Evolutionary conservation across 2,797 vertebrate genomes (phyloP).

Genomic region (Fistularia commersonii): DNA sequence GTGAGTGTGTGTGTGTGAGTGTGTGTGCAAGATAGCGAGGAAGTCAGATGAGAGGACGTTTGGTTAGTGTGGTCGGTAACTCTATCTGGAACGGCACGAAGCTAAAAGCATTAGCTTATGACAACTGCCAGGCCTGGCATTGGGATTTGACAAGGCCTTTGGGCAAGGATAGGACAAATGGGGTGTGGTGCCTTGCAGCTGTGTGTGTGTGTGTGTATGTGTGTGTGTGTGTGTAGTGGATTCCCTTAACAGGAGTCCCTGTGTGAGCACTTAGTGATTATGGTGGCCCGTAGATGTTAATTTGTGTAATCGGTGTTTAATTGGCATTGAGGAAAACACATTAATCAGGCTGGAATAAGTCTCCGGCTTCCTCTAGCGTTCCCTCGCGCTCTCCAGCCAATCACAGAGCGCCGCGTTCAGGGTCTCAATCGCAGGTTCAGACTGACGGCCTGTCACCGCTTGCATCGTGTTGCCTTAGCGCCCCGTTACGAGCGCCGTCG

Average conservation of each 20-base stretch:
- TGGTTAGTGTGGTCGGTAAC: conserved; percentile 57
- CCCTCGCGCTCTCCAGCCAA: conserved; percentile 54
- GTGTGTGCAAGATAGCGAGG: conserved; percentile 2
- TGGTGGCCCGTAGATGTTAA: conserved; percentile 62
- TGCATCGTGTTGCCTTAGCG: conserved; percentile 14
- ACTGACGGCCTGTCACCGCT: conserved; percentile 23
- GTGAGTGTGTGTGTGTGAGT: conserved; percentile 11
- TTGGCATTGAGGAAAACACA: conserved; percentile 72
- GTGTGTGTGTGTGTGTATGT: conserved; percentile 10
- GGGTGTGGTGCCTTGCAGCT: conserved; percentile 54
- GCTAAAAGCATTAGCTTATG: conserved; percentile 65
- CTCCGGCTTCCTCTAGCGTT: conserved; percentile 53
- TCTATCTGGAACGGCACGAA: conserved; percentile 54
- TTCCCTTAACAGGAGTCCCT: neutral
- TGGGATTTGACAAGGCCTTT: conserved; percentile 43
- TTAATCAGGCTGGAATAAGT: conserved; percentile 69
- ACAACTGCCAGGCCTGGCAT: conserved; percentile 60
- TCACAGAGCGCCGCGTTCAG: conserved; percentile 33
- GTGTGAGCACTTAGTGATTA: conserved; percentile 58
- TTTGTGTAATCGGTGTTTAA: conserved; percentile 74
- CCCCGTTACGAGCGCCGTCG: conserved; percentile 6
- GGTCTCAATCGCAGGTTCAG: conserved; percentile 37
- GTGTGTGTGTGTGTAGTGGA: conserved; percentile 10
- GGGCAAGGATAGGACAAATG: conserved; percentile 50
- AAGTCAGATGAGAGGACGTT: conserved; percentile 33